These are phyloP conservation scores for Yponomeuta cagnagella DNA, from an alignment of 2,888 invertebrate species.

Conservation along the genomic window DNA sequence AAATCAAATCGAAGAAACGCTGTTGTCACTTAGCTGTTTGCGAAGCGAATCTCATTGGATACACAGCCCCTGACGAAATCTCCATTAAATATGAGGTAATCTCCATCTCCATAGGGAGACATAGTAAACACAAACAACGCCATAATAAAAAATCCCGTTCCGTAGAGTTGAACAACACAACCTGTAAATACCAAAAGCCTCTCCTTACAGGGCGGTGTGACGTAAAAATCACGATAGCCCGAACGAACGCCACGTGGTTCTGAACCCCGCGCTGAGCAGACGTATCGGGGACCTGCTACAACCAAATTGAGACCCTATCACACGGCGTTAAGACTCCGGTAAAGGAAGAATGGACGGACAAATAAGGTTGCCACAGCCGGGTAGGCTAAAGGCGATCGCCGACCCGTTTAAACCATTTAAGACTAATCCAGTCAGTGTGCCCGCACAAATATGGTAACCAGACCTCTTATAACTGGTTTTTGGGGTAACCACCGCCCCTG, in stretches of 20 bases:
- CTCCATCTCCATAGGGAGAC: not conserved
- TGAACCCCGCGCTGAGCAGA: not conserved
- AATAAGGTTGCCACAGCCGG: constrained; percentile 21
- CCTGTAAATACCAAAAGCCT: constrained; percentile 27
- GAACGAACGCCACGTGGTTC: constrained; percentile 15
- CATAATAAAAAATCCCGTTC: constrained; percentile 21
- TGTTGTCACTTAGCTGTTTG: too few species aligned
- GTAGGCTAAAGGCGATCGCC: constrained; percentile 49
- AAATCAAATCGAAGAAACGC: too few species aligned
- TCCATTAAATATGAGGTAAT: not conserved
- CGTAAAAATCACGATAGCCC: constrained; percentile 33
- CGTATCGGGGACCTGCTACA: not conserved
- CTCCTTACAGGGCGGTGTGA: constrained; percentile 58
- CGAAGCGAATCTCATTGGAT: too few species aligned
- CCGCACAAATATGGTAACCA: constrained; percentile 68
- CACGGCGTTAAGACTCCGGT: not conserved
- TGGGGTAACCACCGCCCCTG: constrained; percentile 69
- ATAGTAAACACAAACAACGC: constrained; percentile 1
- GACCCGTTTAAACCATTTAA: constrained; percentile 72
- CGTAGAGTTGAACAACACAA: constrained; percentile 11
- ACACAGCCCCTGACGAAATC: not conserved
- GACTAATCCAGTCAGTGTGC: constrained; percentile 68
- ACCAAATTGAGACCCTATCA: constrained; percentile 7
- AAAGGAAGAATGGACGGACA: not conserved
- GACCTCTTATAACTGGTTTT: constrained; percentile 72